A percentile compares a stretch with the other conserved stretches of the same genome.
These are phyloP conservation scores for Drosophila nr. perissopoda DNA, from an alignment of 2,888 invertebrate genomes.

Conservation along the genomic window DNA sequence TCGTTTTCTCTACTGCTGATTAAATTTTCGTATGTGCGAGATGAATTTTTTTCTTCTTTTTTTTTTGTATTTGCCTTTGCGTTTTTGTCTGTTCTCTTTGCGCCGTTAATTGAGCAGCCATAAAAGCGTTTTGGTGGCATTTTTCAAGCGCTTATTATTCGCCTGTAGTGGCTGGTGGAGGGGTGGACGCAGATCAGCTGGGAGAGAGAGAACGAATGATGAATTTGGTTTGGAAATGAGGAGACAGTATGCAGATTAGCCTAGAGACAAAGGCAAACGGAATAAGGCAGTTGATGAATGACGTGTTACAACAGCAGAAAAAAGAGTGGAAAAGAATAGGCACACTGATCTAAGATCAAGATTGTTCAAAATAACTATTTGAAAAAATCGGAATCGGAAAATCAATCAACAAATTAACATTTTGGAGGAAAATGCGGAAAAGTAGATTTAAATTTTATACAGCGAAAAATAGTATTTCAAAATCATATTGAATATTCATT, in stretches of 20 bases:
- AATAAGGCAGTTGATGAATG: conserved; percentile 10
- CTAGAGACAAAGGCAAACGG: neutral
- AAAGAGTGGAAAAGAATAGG: neutral
- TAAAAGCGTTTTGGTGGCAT: conserved; percentile 39
- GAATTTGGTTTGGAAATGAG: conserved; percentile 34
- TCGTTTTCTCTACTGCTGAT: conserved; percentile 56
- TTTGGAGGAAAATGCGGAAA: neutral
- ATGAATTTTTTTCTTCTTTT: conserved; percentile 17
- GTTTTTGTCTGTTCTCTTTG: conserved; percentile 19
- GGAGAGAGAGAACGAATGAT: conserved; percentile 4
- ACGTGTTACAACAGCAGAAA: neutral
- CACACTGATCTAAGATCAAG: conserved; percentile 6
- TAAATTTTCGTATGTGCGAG: conserved; percentile 45
- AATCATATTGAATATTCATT: neutral
- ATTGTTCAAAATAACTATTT: neutral
- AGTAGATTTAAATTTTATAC: neutral
- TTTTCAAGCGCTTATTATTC: conserved; percentile 8
- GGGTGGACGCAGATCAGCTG: neutral
- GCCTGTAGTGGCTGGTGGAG: neutral
- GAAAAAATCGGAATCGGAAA: neutral
- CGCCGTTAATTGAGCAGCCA: conserved; percentile 50
- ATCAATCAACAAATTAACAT: neutral
- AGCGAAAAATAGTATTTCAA: neutral
- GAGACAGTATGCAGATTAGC: conserved; percentile 4
- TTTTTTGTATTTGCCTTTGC: neutral